Conservation (phyloP, 92 coral and sea anemone species). For the Paramuricea clavata region DNA sequence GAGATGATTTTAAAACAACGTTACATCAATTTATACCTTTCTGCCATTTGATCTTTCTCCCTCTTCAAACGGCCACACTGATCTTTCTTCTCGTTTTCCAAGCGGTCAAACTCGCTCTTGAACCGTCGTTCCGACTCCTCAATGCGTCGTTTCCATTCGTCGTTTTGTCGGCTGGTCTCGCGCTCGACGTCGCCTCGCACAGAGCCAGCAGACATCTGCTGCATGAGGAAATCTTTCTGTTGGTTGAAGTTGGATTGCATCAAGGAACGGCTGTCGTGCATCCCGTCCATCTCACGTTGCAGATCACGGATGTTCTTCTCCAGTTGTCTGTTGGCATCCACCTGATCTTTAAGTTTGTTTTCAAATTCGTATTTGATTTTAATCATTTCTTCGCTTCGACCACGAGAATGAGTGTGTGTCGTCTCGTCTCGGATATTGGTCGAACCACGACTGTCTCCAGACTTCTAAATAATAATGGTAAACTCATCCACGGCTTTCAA, state of each 20-base stretch:
- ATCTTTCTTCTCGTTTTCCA: conserved; percentile 39
- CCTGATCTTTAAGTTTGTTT: conserved; percentile 10
- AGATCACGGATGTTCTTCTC: conserved; percentile 26
- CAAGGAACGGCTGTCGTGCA: conserved; percentile 29
- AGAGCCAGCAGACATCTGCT: conserved; percentile 17
- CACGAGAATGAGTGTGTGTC: background rate
- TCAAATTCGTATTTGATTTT: conserved; percentile 32
- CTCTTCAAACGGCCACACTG: conserved; percentile 64
- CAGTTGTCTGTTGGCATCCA: conserved; percentile 12
- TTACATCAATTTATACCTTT: conserved; percentile 50
- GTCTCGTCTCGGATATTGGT: background rate
- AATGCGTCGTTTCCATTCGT: conserved; percentile 25
- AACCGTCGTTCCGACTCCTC: conserved; percentile 31
- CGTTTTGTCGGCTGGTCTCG: background rate
- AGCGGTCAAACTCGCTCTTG: conserved; percentile 39
- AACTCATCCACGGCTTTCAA: too few species aligned
- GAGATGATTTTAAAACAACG: conserved; percentile 6
- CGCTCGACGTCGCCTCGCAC: conserved; percentile 39
- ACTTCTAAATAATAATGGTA: background rate
- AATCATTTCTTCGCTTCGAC: background rate
- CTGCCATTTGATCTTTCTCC: conserved; percentile 82
- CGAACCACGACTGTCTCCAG: background rate
- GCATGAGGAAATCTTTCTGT: conserved; percentile 39
- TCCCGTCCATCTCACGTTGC: conserved; percentile 38
- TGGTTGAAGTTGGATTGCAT: conserved; percentile 43